Evolutionary conservation across 1,140 invertebrate species (phyloP).

Genomic region (Bacillus rossius): DNA sequence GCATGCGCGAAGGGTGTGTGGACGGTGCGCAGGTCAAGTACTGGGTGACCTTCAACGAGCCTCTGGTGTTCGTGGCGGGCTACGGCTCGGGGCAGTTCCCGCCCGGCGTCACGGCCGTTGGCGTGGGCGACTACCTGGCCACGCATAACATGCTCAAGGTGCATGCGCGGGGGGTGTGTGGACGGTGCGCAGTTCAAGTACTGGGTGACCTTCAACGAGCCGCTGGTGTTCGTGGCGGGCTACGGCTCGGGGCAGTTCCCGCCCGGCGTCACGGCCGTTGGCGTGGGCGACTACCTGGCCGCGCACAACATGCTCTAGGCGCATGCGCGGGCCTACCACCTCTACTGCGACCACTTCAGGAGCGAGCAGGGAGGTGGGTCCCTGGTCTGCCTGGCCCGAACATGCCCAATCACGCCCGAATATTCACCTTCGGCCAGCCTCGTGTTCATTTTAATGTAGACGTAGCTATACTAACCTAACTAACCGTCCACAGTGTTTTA

Average conservation of each 20-base stretch:
- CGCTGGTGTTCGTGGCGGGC: slow-evolving; percentile 24
- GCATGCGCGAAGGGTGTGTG: slow-evolving; percentile 57
- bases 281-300: slow-evolving; percentile 51
- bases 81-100: slow-evolving; percentile 38
- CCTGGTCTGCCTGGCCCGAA: too few relatives aligned
- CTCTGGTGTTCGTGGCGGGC: slow-evolving; percentile 24
- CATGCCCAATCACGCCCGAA: too few relatives aligned
- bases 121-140: slow-evolving; percentile 51
- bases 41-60: slow-evolving; percentile 47
- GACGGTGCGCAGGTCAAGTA: slow-evolving; percentile 37
- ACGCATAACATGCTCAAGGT: slow-evolving; percentile 53
- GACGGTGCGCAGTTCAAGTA: slow-evolving; percentile 37
- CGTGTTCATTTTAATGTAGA: too few relatives aligned
- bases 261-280: slow-evolving; percentile 38
- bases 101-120: slow-evolving; percentile 38
- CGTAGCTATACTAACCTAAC: too few relatives aligned
- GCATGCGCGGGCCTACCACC: slow-evolving; percentile 56
- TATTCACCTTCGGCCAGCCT: too few relatives aligned
- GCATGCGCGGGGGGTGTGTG: slow-evolving; percentile 58
- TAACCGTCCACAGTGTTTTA: too few relatives aligned
- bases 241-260: slow-evolving; percentile 38
- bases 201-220: slow-evolving; percentile 47
- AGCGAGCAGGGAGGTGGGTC: slow-evolving; percentile 49
- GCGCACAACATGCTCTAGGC: slow-evolving; percentile 53
- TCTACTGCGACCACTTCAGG: slow-evolving; percentile 59